A percentile compares a stretch with the other conserved stretches of the same genome.
phyloP scores from a whole-genome alignment of 2,797 vertebrate genomes.

The Chanos chanos region DNA sequence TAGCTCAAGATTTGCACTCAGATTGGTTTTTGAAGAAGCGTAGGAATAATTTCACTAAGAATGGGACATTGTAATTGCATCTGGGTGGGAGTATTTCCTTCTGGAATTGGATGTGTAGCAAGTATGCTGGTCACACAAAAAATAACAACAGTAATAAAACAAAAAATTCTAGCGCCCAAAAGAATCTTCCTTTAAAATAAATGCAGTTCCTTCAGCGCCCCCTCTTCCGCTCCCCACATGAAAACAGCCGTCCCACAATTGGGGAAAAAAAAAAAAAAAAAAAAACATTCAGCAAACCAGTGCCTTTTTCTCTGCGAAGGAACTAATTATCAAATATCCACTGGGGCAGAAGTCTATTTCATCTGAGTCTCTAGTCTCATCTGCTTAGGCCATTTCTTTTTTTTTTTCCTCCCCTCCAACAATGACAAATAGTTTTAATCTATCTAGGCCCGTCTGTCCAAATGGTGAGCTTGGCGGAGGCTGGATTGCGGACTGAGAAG shows the following conservation, averaged over 20 bases:
- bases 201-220: background rate
- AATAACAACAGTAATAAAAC: background rate
- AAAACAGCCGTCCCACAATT: background rate
- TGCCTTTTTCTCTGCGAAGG: background rate
- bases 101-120: constrained; percentile 2
- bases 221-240: background rate
- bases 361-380: constrained; percentile 32
- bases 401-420: constrained; percentile 18
- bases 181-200: constrained; percentile 1
- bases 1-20: background rate
- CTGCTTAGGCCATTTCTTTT: background rate
- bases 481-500: constrained; percentile 34
- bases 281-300: too few species aligned
- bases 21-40: constrained; percentile 1
- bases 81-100: background rate
- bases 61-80: background rate
- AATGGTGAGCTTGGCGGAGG: constrained; percentile 22
- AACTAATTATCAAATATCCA: constrained; percentile 42
- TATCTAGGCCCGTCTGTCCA: constrained; percentile 21
- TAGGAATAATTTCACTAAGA: background rate
- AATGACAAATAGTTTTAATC: constrained; percentile 54
- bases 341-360: constrained; percentile 40
- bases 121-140: constrained; percentile 3
- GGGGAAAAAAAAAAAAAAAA: constrained; percentile 13
- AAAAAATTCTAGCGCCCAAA: background rate